Conservation (phyloP, 1,140 invertebrate genomes). For the Lethocerus indicus region DNA sequence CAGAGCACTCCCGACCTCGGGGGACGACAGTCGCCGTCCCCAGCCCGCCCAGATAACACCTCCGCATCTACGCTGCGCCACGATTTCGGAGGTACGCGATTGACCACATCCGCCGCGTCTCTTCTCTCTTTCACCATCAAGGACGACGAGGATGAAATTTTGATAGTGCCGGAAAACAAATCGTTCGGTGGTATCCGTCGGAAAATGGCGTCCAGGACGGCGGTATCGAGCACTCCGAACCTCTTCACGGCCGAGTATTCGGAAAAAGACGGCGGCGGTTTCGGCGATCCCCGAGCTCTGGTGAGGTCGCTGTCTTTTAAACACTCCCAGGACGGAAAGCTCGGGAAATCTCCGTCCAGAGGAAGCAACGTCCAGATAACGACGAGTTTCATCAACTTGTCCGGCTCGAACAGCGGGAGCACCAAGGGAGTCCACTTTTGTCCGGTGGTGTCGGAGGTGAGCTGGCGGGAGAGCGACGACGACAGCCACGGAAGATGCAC, state of each 20-base stretch:
- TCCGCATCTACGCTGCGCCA: too few species aligned
- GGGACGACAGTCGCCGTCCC: conserved; percentile 8
- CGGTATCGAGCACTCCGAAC: conserved; percentile 43
- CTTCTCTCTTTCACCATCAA: conserved; percentile 9
- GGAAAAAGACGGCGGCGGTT: conserved; percentile 21
- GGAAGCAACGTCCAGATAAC: conserved; percentile 20
- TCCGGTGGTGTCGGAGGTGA: conserved; percentile 51
- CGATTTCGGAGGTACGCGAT: too few species aligned
- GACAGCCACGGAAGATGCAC: conserved; percentile 14
- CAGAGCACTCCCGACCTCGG: conserved; percentile 20
- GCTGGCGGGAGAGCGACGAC: conserved; percentile 40
- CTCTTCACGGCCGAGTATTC: conserved; percentile 27
- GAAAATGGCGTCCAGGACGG: conserved; percentile 18
- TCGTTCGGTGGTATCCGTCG: too few species aligned
- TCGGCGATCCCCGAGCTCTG: conserved; percentile 16
- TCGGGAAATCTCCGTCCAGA: conserved; percentile 14
- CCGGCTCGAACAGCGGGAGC: conserved; percentile 19
- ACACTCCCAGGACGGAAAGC: conserved; percentile 14
- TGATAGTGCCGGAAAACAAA: conserved; percentile 13
- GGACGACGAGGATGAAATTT: conserved; percentile 12
- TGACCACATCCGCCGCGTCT: conserved; percentile 8
- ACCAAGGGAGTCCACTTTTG: conserved; percentile 42
- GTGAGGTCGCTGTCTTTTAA: conserved; percentile 13
- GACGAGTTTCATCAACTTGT: conserved; percentile 19
- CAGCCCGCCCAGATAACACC: background rate